Base-by-base conservation (phyloP, 2,888 invertebrate genomes). In the Suillia variegata region DNA sequence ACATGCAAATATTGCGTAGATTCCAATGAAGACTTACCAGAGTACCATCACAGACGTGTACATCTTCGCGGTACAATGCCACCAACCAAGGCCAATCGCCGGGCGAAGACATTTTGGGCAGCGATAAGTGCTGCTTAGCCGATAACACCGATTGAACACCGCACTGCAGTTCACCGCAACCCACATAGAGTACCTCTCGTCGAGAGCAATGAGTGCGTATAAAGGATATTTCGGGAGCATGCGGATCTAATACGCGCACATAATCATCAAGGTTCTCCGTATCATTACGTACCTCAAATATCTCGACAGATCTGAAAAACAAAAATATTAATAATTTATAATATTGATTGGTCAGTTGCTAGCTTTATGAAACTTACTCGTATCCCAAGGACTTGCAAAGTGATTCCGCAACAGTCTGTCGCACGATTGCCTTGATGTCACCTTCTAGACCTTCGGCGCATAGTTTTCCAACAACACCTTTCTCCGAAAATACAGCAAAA, bases 31-130 rank as follows among this genome's bases (percentile, higher is more conserved):
- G 12, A 60, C 63, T 61, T 48, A 94, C 86, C 38, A 96, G 85
- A 1, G 93, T 92, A 1, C 92, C 94, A 79, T 96, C 95, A 77
- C 95, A 96, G 5, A 93, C 91, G 77, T 95, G 94, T 42, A 90
- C 88, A 67, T 93, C 90, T 73, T 93, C 89, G 70, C 93, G 89
- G 73, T 92, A 87, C 2, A 96, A 84, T 1, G 92, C 89, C 17
- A 89, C 92, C 76, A 93, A 89, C 94, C 95, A 95, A n/a, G 95
- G 95, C 94, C 94, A 94, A 79, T 94, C 93, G 2, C 93, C 94
- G 1, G 91, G 90, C 2, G 85, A 85, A 1, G 93, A 87, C 82
- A 91, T 89, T 72, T 92, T 91, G 34, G 87, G 85, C 62, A 93
- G 81, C 8, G 78, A 74, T 17, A 79, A 56, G 61, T 80, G 70